Base-by-base conservation (phyloP, 2,113 vertebrate species). In the Malurus cyaneus region DNA sequence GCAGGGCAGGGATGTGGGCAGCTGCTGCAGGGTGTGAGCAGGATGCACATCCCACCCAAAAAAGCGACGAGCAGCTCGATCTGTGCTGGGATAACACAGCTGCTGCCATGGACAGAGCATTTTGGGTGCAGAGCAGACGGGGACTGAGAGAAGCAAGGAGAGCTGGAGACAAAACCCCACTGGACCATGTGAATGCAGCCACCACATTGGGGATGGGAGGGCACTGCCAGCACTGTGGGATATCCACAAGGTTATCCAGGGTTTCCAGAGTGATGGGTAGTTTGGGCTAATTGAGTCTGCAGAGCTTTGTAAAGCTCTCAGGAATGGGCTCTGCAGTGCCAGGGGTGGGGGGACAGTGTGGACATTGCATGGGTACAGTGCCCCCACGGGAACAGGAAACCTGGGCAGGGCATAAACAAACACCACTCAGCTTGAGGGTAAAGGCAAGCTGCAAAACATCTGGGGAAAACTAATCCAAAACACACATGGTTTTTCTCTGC, bases 401-500 rank as follows among this genome's bases (percentile, higher is more conserved):
- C 54, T 62, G 64, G 94, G 76, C 39, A 91, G 72, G 0, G 1
- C 8, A 19, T 73, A 80, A 96, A 89, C 83, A 94, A 94, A 89
- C 50, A 52, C 20, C 56, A 42, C 54, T 73, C 86, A 70, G 86
- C 83, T 89, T 0, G 1, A 95, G 80, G 80, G 89, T 50, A 94
- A 91, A 88, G 1, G 3, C 2, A 4, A 88, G 73, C 60, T 86
- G 69, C 83, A 71, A 83, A 92, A 66, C 80, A 96, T 82, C 72
- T 91, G 89, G 60, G 60, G 52, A 86, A 94, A 84, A 47, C 42
- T 61, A 78, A 84, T 78, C 23, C 52, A 61, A 88, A 83, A 32
- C 60, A 91, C 80, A 92, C 14, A 60, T 3, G 32, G 14, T 54
- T 91, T 93, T 86, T 80, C 62, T 91, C 88, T 91, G 67, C 80